Conservation (phyloP, 2,113 vertebrate species). For the Pampusana beccarii region DNA sequence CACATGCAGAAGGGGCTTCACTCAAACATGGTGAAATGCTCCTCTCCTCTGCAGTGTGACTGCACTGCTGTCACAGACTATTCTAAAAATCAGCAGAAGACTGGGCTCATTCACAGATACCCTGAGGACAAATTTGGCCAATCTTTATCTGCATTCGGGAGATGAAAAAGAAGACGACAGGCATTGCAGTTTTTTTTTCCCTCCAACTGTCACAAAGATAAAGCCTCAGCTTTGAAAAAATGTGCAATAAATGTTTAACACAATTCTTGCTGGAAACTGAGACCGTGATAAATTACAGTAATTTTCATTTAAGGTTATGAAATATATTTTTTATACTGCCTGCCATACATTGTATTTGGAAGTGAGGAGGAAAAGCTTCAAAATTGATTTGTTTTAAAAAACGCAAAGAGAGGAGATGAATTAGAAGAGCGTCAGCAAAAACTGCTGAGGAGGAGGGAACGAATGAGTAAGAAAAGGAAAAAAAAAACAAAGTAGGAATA, state of each 20-base stretch:
- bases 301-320: not conserved
- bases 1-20: not conserved
- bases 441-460: not conserved
- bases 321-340: not conserved
- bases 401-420: not conserved
- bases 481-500: not conserved
- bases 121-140: not conserved
- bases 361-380: not conserved
- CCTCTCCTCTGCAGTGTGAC: not conserved
- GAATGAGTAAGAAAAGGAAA: not conserved
- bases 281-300: not conserved
- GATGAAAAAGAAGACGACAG: not conserved
- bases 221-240: not conserved
- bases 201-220: not conserved
- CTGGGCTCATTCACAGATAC: not conserved
- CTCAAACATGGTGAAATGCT: not conserved
- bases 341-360: not conserved
- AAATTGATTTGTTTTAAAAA: not conserved
- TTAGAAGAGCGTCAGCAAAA: not conserved
- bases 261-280: not conserved
- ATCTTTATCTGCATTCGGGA: not conserved
- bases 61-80: not conserved
- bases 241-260: not conserved
- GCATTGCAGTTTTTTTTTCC: not conserved
- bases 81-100: not conserved